phyloP scores from a whole-genome alignment of 2,113 vertebrate species.

The Trematomus loennbergii region DNA sequence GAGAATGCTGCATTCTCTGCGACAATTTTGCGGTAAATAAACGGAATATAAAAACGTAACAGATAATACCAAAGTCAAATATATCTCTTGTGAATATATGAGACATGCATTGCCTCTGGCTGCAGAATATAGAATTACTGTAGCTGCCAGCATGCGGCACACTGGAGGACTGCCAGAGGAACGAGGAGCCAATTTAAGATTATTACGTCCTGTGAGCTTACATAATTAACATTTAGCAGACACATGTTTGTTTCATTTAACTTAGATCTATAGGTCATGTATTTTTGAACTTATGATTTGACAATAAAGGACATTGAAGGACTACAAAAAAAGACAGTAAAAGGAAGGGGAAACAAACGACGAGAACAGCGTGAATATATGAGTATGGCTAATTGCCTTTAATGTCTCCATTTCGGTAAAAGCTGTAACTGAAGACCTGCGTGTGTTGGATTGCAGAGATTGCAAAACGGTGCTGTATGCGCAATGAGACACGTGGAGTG shows the following conservation, averaged over 20 bases:
- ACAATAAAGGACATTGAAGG: not conserved
- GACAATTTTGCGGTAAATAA: slow-evolving; percentile 30
- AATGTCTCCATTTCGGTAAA: slow-evolving; percentile 32
- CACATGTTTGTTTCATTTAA: slow-evolving; percentile 27
- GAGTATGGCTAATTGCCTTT: slow-evolving; percentile 21
- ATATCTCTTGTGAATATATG: slow-evolving; percentile 42
- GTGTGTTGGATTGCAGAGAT: slow-evolving; percentile 20
- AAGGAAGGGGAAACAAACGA: not conserved
- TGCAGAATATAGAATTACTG: slow-evolving; percentile 22
- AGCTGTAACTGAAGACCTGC: slow-evolving; percentile 39
- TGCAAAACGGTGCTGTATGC: slow-evolving; percentile 36
- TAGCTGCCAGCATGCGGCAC: slow-evolving; percentile 35
- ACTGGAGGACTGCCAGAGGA: slow-evolving; percentile 46
- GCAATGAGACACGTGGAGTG: slow-evolving; percentile 40
- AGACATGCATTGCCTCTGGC: slow-evolving; percentile 36
- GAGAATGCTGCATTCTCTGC: slow-evolving; percentile 5
- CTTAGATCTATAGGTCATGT: not conserved
- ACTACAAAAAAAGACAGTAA: not conserved
- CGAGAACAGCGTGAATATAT: not conserved
- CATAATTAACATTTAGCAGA: slow-evolving; percentile 44
- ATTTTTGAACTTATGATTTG: slow-evolving; percentile 17
- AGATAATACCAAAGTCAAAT: slow-evolving; percentile 48
- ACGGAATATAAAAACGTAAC: slow-evolving; percentile 23
- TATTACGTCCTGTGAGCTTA: slow-evolving; percentile 21
- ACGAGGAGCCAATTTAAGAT: slow-evolving; percentile 56